phyloP scores from a whole-genome alignment of 2,888 invertebrate genomes.

The Spilosoma lubricipeda region DNA sequence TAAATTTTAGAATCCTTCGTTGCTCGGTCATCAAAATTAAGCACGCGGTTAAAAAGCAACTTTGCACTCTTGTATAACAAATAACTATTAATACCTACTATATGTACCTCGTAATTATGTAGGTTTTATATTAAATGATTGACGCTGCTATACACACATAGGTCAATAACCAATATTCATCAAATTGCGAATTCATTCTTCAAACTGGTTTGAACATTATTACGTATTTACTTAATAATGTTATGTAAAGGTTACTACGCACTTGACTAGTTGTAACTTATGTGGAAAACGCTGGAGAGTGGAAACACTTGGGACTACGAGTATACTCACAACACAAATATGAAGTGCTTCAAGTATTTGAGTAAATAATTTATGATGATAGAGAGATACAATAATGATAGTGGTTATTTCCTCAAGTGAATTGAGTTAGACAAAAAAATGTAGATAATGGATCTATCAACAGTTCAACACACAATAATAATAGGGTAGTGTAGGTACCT shows the following conservation, averaged over 20 bases:
- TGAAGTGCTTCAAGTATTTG: neutral
- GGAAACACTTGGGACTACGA: neutral
- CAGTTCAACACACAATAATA: no score
- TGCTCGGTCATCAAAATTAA: no score
- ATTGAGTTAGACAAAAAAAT: neutral
- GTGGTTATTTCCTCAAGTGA: neutral
- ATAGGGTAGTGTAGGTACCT: no score
- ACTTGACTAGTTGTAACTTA: neutral
- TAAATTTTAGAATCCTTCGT: no score
- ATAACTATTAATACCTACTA: neutral
- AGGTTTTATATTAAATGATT: neutral
- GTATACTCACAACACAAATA: neutral
- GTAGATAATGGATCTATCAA: neutral
- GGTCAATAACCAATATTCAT: conserved; percentile 5
- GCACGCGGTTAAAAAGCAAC: no score
- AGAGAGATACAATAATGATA: neutral
- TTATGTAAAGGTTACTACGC: conserved; percentile 9
- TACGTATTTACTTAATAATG: neutral
- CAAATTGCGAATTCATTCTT: conserved; percentile 10
- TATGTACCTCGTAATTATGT: neutral
- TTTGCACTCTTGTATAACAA: no score
- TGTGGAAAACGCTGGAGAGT: neutral
- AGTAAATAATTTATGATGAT: neutral
- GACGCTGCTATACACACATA: neutral
- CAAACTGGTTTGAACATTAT: conserved; percentile 5